phyloP scores from a whole-genome alignment of 2,888 invertebrate genomes.

The Drosophila antonietae region DNA sequence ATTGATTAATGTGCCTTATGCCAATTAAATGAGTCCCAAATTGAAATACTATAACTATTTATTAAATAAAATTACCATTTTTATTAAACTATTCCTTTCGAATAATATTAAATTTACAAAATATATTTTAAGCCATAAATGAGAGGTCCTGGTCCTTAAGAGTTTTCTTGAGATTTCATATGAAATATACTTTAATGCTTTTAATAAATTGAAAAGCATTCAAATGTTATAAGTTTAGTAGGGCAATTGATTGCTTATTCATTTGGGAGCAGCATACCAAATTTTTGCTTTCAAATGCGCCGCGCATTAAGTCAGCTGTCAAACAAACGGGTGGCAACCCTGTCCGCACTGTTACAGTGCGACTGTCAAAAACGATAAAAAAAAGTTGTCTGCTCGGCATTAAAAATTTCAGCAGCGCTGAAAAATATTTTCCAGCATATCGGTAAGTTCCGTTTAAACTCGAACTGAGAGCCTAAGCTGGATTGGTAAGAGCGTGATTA shows the following conservation, averaged over 20 bases:
- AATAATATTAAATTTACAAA: neutral
- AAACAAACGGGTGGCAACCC: conserved; percentile 60
- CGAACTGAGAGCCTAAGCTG: neutral
- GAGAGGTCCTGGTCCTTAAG: too few species aligned
- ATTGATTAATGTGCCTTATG: conserved; percentile 62
- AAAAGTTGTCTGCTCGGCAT: conserved; percentile 74
- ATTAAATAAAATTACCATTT: too few species aligned
- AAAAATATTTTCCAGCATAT: conserved; percentile 75
- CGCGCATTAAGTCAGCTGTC: conserved; percentile 57
- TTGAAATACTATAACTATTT: conserved; percentile 1
- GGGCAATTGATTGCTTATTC: too few species aligned
- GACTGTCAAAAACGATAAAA: conserved; percentile 72
- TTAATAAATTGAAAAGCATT: too few species aligned
- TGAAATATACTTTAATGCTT: too few species aligned
- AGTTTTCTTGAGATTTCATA: too few species aligned
- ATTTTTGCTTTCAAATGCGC: conserved; percentile 15
- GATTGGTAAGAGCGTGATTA: neutral
- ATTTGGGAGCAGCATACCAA: conserved; percentile 3
- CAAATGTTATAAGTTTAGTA: too few species aligned
- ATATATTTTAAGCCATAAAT: neutral
- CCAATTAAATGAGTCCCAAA: conserved; percentile 56
- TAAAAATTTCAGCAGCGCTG: conserved; percentile 62
- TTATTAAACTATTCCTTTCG: too few species aligned
- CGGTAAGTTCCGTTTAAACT: conserved; percentile 62
- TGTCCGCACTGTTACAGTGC: conserved; percentile 51